Conservation (phyloP, 2,888 invertebrate species). For the Entomobrya multifasciata region DNA sequence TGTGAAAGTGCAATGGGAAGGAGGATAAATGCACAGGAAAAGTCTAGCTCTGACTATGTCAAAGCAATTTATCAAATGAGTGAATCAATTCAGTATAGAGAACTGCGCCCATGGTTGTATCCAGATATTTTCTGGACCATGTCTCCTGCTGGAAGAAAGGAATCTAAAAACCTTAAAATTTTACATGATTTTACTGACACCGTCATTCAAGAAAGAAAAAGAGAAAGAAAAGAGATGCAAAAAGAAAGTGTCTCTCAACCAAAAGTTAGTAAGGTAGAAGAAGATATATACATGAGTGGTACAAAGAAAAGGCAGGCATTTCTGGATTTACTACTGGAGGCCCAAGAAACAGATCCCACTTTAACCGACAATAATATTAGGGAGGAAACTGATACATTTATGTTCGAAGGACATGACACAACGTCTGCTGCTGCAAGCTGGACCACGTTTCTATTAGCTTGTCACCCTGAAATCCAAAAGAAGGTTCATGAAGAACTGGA, state of each 20-base stretch:
- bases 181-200: slow-evolving; percentile 83
- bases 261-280: background rate
- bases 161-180: slow-evolving; percentile 82
- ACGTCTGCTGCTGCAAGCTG: slow-evolving; percentile 49
- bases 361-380: slow-evolving; percentile 80
- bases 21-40: slow-evolving; percentile 86
- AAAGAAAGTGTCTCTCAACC: background rate
- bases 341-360: slow-evolving; percentile 37
- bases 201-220: slow-evolving; percentile 43
- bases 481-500: slow-evolving; percentile 66
- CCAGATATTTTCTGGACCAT: slow-evolving; percentile 82
- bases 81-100: slow-evolving; percentile 35
- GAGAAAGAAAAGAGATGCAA: background rate
- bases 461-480: slow-evolving; percentile 54
- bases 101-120: slow-evolving; percentile 83
- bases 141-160: slow-evolving; percentile 81
- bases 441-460: slow-evolving; percentile 55
- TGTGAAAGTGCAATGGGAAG: slow-evolving; percentile 93
- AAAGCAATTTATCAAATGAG: slow-evolving; percentile 80
- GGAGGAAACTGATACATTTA: slow-evolving; percentile 80
- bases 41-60: slow-evolving; percentile 81
- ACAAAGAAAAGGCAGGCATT: slow-evolving; percentile 17
- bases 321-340: slow-evolving; percentile 31
- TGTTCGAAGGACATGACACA: slow-evolving; percentile 66
- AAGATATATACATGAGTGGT: background rate